phyloP scores from a whole-genome alignment of 1,140 invertebrate genomes.

The Stegodyphus dumicola region DNA sequence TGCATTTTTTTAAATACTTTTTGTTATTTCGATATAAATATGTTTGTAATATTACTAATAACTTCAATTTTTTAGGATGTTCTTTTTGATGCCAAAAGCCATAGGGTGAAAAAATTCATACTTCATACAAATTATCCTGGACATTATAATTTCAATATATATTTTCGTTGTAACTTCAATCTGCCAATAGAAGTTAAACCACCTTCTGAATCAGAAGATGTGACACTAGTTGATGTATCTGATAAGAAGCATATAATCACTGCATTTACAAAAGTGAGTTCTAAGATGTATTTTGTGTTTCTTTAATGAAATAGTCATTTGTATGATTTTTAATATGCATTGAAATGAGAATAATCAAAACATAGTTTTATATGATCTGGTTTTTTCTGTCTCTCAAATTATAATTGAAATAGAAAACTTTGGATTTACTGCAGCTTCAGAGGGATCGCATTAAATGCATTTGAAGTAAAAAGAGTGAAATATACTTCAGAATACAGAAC shows the following conservation, averaged over 20 bases:
- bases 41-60: neutral
- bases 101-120: conserved; percentile 95
- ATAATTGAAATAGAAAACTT: too few species aligned
- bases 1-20: neutral
- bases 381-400: too few species aligned
- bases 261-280: conserved; percentile 68
- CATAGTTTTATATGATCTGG: too few species aligned
- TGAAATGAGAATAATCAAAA: too few species aligned
- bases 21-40: neutral
- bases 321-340: too few species aligned
- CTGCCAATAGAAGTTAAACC: conserved; percentile 33
- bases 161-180: conserved; percentile 87
- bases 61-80: conserved; percentile 80
- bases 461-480: too few species aligned
- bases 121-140: conserved; percentile 98
- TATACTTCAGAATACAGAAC: too few species aligned
- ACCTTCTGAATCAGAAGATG: conserved; percentile 35
- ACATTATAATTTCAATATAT: conserved; percentile 99
- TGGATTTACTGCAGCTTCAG: too few species aligned
- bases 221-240: conserved; percentile 67
- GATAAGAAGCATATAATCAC: conserved; percentile 67
- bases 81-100: conserved; percentile 93
- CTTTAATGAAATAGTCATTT: too few species aligned
- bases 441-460: too few species aligned
- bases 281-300: neutral